A percentile compares a stretch with the other conserved stretches of the same genome.
These are phyloP conservation scores for Agrypnus murinus DNA, from an alignment of 2,888 invertebrate species.

Conservation along the genomic window DNA sequence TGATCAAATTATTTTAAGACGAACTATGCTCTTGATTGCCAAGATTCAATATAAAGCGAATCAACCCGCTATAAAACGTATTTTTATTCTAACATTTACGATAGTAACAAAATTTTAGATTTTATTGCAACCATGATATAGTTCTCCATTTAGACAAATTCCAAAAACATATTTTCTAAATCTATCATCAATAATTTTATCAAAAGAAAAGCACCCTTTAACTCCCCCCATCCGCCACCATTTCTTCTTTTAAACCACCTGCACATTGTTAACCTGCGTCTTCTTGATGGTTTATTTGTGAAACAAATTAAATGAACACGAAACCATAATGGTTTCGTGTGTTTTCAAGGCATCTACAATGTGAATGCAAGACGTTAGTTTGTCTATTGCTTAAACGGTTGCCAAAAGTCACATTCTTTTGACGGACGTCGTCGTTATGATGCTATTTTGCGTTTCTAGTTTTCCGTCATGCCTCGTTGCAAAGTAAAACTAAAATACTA, in stretches of 20 bases:
- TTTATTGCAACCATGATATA: background rate
- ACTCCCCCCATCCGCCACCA: background rate
- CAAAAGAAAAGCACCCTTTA: background rate
- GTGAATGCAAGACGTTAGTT: conserved; percentile 18
- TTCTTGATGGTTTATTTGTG: conserved; percentile 8
- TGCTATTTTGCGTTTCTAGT: conserved; percentile 34
- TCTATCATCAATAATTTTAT: background rate
- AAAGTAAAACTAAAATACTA: conserved; percentile 20
- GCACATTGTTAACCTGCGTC: background rate
- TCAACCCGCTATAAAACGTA: conserved; percentile 28
- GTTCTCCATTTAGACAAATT: background rate
- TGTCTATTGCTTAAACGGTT: conserved; percentile 24
- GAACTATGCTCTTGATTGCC: background rate
- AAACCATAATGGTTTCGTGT: conserved; percentile 13
- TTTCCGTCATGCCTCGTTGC: conserved; percentile 33
- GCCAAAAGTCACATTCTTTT: conserved; percentile 41
- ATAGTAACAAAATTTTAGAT: conserved; percentile 1
- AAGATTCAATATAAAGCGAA: conserved; percentile 17
- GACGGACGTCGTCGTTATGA: conserved; percentile 33
- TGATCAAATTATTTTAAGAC: conserved; percentile 19
- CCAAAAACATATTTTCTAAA: background rate
- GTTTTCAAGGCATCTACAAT: conserved; percentile 7
- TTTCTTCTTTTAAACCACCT: background rate
- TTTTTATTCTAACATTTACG: conserved; percentile 13
- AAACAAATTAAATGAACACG: conserved; percentile 12